Evolutionary conservation across 2,113 vertebrate genomes (phyloP).

Genomic region (Sula dactylatra): DNA sequence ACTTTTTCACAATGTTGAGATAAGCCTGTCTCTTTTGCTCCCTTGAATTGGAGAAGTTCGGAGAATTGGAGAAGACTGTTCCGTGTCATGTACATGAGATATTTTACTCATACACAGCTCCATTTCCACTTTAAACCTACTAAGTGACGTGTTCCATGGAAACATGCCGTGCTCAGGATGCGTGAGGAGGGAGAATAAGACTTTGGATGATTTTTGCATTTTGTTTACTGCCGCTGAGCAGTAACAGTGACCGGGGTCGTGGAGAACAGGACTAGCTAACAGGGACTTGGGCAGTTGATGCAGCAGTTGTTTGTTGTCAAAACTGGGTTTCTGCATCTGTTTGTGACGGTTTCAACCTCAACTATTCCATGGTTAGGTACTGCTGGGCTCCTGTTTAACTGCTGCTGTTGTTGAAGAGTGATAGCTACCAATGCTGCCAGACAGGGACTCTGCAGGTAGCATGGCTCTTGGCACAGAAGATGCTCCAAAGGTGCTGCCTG

Average conservation of each 20-base stretch:
- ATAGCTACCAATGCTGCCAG: background rate
- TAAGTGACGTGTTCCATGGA: background rate
- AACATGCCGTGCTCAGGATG: background rate
- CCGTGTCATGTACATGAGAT: background rate
- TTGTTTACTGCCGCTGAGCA: background rate
- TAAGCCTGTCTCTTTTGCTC: background rate
- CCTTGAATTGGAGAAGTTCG: background rate
- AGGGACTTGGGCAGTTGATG: background rate
- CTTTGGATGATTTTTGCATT: background rate
- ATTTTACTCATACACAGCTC: background rate
- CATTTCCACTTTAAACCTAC: background rate
- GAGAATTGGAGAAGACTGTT: background rate
- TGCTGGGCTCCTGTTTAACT: background rate
- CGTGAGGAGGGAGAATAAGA: background rate
- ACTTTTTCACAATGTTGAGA: background rate
- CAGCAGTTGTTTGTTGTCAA: background rate
- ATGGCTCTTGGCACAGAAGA: background rate
- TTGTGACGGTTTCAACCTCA: background rate
- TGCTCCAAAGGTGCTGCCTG: background rate
- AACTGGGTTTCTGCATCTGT: background rate
- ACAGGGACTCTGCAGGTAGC: background rate
- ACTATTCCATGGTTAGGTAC: background rate
- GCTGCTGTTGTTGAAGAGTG: background rate
- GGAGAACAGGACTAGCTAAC: background rate
- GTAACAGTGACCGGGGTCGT: too few relatives aligned